These are phyloP conservation scores for Acanthaster planci DNA, from an alignment of 35 echinoderm and acorn worm species.

Conservation along the genomic window DNA sequence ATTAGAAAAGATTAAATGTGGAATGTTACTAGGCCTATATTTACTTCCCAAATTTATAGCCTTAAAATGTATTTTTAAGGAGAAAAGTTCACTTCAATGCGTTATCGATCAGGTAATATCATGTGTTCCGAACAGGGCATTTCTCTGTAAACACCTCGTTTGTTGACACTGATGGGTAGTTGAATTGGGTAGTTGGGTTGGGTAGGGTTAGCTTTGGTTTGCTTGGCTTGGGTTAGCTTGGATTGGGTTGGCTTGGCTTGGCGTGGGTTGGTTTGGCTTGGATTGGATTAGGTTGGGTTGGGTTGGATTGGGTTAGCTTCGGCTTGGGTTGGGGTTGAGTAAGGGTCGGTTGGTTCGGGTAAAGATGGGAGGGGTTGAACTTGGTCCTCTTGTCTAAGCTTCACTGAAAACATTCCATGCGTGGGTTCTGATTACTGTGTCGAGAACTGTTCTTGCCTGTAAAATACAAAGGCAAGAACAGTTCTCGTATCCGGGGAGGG, in stretches of 20 bases:
- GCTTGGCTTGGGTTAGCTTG: constrained; percentile 35
- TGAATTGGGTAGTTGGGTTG: constrained; percentile 14
- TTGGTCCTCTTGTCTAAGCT: too few relatives aligned
- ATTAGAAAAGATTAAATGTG: constrained; percentile 33
- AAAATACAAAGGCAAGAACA: too few relatives aligned
- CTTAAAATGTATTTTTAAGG: too few relatives aligned
- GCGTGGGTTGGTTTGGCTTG: constrained; percentile 32
- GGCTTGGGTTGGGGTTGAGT: constrained; percentile 33
- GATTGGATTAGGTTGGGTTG: constrained; percentile 32
- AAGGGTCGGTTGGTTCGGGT: background rate
- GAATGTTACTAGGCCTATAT: background rate
- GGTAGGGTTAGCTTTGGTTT: background rate
- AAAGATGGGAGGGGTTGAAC: background rate
- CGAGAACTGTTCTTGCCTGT: too few relatives aligned
- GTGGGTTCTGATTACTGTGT: background rate
- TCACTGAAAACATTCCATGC: too few relatives aligned
- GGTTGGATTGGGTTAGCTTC: constrained; percentile 40
- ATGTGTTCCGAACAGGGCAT: too few relatives aligned
- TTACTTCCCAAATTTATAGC: too few relatives aligned
- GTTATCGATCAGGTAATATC: too few relatives aligned
- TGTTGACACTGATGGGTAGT: background rate
- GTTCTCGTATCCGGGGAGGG: too few relatives aligned
- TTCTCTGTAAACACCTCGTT: too few relatives aligned
- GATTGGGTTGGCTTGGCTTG: constrained; percentile 29
- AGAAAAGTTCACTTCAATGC: too few relatives aligned